Percentiles rank a stretch among this genome's conserved stretches.
phyloP scores from a whole-genome alignment of 2,888 invertebrate genomes.

The Lymantria dispar region DNA sequence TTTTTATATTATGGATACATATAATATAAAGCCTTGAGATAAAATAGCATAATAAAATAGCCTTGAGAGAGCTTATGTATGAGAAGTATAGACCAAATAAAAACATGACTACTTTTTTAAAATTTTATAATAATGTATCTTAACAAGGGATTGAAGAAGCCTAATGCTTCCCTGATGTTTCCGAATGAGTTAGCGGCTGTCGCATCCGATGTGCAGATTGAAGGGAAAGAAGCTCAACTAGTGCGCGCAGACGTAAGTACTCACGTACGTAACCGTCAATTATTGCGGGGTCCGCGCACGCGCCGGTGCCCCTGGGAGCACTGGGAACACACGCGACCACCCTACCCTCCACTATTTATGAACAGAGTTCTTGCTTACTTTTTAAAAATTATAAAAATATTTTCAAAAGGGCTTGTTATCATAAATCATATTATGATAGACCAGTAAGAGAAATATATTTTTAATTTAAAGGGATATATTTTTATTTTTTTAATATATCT shows the following conservation, averaged over 20 bases:
- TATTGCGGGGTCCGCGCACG: constrained; percentile 59
- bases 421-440: constrained; percentile 19
- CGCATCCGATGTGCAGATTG: constrained; percentile 69
- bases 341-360: constrained; percentile 57
- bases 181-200: constrained; percentile 55
- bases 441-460: constrained; percentile 2
- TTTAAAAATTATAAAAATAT: constrained; percentile 37
- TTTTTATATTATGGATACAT: no score
- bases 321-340: constrained; percentile 59
- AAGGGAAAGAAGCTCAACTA: constrained; percentile 64
- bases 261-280: constrained; percentile 56
- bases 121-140: not conserved
- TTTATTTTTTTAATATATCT: no score
- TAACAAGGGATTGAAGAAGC: constrained; percentile 32
- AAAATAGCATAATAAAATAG: no score
- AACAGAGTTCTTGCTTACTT: constrained; percentile 45
- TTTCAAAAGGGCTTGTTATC: constrained; percentile 17
- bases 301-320: constrained; percentile 63
- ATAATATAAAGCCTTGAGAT: no score
- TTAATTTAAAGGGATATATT: no score
- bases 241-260: constrained; percentile 33
- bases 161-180: constrained; percentile 48
- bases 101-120: not conserved
- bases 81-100: no score
- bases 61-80: no score